Percentiles rank a stretch among this genome's conserved stretches.
phyloP scores from a whole-genome alignment of 1,140 invertebrate genomes.

The Melanaphis sacchari region DNA sequence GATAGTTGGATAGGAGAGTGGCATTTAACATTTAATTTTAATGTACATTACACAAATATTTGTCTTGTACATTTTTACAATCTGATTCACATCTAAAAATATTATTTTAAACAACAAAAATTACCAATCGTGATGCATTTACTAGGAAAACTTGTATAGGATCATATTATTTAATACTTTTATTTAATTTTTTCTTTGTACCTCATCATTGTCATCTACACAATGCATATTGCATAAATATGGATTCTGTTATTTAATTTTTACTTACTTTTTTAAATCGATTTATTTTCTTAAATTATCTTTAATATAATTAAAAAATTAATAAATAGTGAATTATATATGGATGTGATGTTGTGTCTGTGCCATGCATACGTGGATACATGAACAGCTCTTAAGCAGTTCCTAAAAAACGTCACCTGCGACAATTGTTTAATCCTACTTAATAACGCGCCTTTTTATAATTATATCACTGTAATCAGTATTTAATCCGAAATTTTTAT shows the following conservation, averaged over 20 bases:
- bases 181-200: neutral
- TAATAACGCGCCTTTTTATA: neutral
- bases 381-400: neutral
- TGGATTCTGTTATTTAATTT: neutral
- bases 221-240: neutral
- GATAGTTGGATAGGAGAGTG: neutral
- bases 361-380: neutral
- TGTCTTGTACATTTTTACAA: neutral
- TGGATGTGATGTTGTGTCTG: neutral
- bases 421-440: neutral
- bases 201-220: neutral
- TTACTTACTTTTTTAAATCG: neutral
- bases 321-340: neutral
- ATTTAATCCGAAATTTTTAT: neutral
- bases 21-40: neutral
- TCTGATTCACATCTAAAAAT: neutral
- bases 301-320: neutral
- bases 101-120: neutral
- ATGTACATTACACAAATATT: neutral
- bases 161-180: neutral
- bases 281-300: no score
- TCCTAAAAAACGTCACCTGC: neutral
- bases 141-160: neutral
- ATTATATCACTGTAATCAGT: neutral
- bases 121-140: neutral